Evolutionary conservation across 2,113 vertebrate genomes (phyloP).

Genomic region (Lynx canadensis): DNA sequence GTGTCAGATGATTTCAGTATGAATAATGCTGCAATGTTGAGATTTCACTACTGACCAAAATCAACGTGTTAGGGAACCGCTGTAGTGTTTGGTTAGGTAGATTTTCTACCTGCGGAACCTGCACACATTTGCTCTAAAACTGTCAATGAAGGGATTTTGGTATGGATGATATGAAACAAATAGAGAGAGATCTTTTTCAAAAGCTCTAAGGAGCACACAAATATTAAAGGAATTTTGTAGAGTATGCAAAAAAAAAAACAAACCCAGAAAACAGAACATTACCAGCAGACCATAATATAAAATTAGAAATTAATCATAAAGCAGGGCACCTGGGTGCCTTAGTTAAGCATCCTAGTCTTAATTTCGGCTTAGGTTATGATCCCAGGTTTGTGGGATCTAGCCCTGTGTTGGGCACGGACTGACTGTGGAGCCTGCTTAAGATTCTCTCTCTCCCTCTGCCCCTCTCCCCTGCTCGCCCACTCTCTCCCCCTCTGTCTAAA

Average conservation of each 20-base stretch:
- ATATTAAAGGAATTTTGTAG: neutral
- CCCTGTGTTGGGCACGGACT: no score
- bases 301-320: neutral
- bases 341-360: no score
- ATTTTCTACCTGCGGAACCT: neutral
- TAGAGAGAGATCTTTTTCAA: neutral
- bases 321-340: no score
- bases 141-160: neutral
- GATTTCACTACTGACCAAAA: neutral
- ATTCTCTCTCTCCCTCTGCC: no score
- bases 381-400: no score
- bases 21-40: neutral
- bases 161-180: neutral
- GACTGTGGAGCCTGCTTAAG: no score
- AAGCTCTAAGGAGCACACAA: neutral
- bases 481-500: no score
- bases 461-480: no score
- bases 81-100: neutral
- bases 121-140: neutral
- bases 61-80: neutral
- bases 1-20: neutral
- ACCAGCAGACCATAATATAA: neutral
- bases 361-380: no score
- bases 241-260: neutral
- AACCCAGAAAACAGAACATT: neutral